Percentiles rank a stretch among this genome's conserved stretches.
phyloP scores from a whole-genome alignment of 1,140 invertebrate genomes.

The Penaeus chinensis region DNA sequence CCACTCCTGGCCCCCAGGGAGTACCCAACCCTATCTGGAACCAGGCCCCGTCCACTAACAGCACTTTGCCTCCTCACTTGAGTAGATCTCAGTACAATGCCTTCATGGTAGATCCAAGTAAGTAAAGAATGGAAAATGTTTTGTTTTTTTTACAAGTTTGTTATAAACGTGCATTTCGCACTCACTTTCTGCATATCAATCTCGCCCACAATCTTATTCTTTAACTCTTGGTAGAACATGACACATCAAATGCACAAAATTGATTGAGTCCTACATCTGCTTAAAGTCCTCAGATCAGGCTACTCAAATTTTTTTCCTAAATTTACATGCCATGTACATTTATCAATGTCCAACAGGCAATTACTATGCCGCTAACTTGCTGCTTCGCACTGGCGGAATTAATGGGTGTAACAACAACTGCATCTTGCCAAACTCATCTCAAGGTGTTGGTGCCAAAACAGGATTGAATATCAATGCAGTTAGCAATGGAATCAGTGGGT shows the following conservation, averaged over 20 bases:
- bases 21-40: background rate
- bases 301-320: background rate
- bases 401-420: slow-evolving; percentile 19
- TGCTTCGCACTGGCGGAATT: slow-evolving; percentile 4
- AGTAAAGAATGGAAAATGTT: too few species aligned
- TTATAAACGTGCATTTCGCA: too few species aligned
- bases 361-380: background rate
- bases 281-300: too few species aligned
- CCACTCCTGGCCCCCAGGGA: slow-evolving; percentile 8
- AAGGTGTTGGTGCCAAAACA: background rate
- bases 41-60: background rate
- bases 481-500: slow-evolving; percentile 24
- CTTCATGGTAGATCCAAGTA: background rate
- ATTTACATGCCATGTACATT: background rate
- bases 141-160: too few species aligned
- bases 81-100: background rate
- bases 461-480: slow-evolving; percentile 33
- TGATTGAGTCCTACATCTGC: too few species aligned
- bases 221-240: too few species aligned
- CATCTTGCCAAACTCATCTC: background rate
- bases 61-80: background rate
- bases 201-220: too few species aligned
- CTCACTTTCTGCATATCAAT: too few species aligned
- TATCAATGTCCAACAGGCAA: background rate
- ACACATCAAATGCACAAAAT: too few species aligned